Percentiles rank a stretch among this genome's conserved stretches.
Conservation (phyloP, 2,113 vertebrate genomes). For the Panthera uncia region DNA sequence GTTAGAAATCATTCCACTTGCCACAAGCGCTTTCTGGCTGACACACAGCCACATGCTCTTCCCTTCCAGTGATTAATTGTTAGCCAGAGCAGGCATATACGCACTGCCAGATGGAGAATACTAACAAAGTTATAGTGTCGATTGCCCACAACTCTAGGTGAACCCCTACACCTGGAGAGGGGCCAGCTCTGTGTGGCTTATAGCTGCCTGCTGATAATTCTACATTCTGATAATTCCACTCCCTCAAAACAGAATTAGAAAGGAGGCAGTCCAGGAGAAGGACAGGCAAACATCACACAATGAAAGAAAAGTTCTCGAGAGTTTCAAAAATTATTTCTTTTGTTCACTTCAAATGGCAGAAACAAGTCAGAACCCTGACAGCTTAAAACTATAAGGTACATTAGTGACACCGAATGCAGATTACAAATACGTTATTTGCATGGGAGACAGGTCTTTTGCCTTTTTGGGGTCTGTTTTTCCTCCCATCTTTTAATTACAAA, state of each 20-base stretch:
- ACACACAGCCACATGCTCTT: constrained; percentile 9
- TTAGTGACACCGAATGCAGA: constrained; percentile 63
- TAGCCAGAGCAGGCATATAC: constrained; percentile 48
- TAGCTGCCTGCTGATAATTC: neutral
- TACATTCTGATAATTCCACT: neutral
- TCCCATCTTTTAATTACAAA: constrained; percentile 82
- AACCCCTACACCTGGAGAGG: constrained; percentile 27
- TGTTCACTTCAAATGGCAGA: constrained; percentile 52
- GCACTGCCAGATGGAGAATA: constrained; percentile 61
- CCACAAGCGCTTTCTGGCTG: constrained; percentile 57
- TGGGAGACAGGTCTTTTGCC: constrained; percentile 66
- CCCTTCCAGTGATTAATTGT: constrained; percentile 67
- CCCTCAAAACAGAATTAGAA: neutral
- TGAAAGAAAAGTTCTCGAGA: constrained; percentile 70
- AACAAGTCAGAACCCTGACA: constrained; percentile 66
- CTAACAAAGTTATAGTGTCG: constrained; percentile 61
- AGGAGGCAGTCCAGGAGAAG: neutral
- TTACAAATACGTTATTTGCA: constrained; percentile 82
- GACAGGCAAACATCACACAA: constrained; percentile 17
- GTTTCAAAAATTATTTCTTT: constrained; percentile 58
- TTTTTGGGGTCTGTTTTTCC: constrained; percentile 56
- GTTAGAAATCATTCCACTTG: constrained; percentile 73
- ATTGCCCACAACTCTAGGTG: constrained; percentile 48
- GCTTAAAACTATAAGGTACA: constrained; percentile 68
- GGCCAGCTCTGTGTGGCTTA: neutral